A percentile compares a stretch with the other conserved stretches of the same genome.
phyloP scores from a whole-genome alignment of 2,113 vertebrate species.

The Paramisgurnus dabryanus region DNA sequence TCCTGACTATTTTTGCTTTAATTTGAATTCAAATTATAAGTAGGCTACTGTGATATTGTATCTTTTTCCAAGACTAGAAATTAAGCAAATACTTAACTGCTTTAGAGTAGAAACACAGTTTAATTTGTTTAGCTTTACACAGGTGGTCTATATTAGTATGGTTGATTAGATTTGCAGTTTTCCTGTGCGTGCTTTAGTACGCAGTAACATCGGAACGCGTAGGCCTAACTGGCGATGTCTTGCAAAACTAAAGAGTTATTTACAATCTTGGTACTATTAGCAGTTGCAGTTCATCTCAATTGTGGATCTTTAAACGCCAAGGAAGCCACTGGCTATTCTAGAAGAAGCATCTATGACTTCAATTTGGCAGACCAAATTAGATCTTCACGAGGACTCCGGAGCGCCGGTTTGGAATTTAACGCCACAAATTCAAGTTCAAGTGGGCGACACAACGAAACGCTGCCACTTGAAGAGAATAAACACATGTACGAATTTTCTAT shows the following conservation, averaged over 20 bases:
- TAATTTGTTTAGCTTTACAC: not conserved
- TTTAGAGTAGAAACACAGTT: too few relatives aligned
- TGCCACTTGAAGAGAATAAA: not conserved
- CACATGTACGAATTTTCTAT: not conserved
- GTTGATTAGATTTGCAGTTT: constrained; percentile 52
- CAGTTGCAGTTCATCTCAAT: constrained; percentile 3
- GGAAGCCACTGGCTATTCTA: not conserved
- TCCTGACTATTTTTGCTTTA: too few relatives aligned
- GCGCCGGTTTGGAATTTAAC: not conserved
- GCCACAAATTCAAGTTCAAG: not conserved
- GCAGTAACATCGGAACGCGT: constrained; percentile 37
- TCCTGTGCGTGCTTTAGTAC: not conserved
- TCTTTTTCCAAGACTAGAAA: too few relatives aligned
- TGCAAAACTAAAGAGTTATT: constrained; percentile 44
- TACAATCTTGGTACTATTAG: constrained; percentile 47
- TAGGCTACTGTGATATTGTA: too few relatives aligned
- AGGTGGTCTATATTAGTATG: not conserved
- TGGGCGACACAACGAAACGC: not conserved
- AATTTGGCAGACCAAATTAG: not conserved
- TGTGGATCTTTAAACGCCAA: constrained; percentile 37
- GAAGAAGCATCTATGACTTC: not conserved
- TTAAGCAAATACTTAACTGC: too few relatives aligned
- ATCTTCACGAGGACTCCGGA: not conserved
- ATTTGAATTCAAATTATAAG: too few relatives aligned
- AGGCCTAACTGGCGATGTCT: constrained; percentile 61